Evolutionary conservation across 1,140 invertebrate genomes (phyloP).

Genomic region (Drosophila chauvacae): DNA sequence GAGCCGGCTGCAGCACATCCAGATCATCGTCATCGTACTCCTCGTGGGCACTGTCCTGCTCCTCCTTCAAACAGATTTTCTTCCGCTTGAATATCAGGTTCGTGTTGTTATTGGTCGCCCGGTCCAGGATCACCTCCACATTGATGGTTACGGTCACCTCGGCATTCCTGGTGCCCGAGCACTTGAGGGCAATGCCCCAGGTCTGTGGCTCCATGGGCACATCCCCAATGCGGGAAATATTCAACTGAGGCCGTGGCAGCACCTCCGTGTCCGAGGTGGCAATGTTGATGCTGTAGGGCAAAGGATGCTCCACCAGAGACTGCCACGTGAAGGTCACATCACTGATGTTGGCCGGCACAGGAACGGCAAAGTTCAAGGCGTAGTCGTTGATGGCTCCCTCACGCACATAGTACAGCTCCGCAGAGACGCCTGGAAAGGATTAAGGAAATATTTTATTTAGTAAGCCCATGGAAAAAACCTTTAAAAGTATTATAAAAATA

Average conservation of each 20-base stretch:
- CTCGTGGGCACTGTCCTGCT: conserved; percentile 71
- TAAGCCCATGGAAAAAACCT: background rate
- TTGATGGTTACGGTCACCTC: conserved; percentile 94
- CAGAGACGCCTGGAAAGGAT: conserved; percentile 89
- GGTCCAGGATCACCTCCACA: conserved; percentile 92
- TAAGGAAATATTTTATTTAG: conserved; percentile 6
- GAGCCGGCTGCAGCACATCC: conserved; percentile 55
- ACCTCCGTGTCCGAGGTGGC: conserved; percentile 91
- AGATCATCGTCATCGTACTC: conserved; percentile 72
- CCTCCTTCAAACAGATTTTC: conserved; percentile 90
- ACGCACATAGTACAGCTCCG: conserved; percentile 94
- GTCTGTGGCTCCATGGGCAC: conserved; percentile 92
- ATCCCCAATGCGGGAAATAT: conserved; percentile 91
- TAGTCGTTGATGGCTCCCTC: conserved; percentile 94
- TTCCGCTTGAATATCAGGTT: conserved; percentile 91
- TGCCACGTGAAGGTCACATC: conserved; percentile 95
- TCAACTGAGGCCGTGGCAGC: conserved; percentile 90
- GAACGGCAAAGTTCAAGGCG: conserved; percentile 93
- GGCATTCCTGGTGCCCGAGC: conserved; percentile 91
- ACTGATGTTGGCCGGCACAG: conserved; percentile 91
- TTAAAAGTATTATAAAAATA: background rate
- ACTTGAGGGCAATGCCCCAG: conserved; percentile 92
- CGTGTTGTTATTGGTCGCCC: conserved; percentile 88
- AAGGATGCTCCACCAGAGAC: conserved; percentile 89
- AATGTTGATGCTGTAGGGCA: conserved; percentile 92